Evolutionary conservation across 2,797 vertebrate species (phyloP), one percentile per base, ranked within the genome.

Genomic region (Percopsis omiscomaycus): DNA sequence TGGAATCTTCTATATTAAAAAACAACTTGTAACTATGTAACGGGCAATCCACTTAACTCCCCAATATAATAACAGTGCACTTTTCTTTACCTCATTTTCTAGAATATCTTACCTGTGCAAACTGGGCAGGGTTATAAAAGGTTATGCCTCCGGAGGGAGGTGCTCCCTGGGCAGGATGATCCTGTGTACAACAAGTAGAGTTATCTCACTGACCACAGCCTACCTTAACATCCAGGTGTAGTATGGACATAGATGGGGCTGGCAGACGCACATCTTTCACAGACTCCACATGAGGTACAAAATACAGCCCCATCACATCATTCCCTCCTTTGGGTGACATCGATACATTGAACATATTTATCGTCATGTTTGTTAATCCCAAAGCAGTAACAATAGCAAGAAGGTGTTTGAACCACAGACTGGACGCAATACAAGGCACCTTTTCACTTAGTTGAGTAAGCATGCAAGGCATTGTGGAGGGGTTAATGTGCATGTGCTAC

Each of bases 81-180:
- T 28, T 14, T 22, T 22, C 29, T 4, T 15, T 37, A 12, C 14
- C 12, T 14, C 14, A 4, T 14, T 22, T 32, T 27, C 0, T 3
- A 13, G 16, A 28, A 11, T 15, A 30, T 9, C 67, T 63, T 78
- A 98, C 96, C 87, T 96, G 95, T 91, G 92, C 84, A 92, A 97
- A 95, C 76, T 95, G 95, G 59, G 95, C 89, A 11, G 95, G 96
- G 76, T 94, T 98, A 88, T 96, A 96, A 89, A 98, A 97, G 0
- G 94, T 92, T 59, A 96, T 89, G 0, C 92, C 75, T 54, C 94
- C 94, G 1, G 88, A 9, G 0, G 94, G 55, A 11, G 92, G 78
- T 59, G 74, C 59, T 69, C 71, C 93, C 0, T 79, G 78, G 30
- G 64, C 55, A 4, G 89, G 87, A 3, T 90, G 86, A 79, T 79